phyloP scores from a whole-genome alignment of 2,888 invertebrate genomes.

The Slavum lentiscoides region DNA sequence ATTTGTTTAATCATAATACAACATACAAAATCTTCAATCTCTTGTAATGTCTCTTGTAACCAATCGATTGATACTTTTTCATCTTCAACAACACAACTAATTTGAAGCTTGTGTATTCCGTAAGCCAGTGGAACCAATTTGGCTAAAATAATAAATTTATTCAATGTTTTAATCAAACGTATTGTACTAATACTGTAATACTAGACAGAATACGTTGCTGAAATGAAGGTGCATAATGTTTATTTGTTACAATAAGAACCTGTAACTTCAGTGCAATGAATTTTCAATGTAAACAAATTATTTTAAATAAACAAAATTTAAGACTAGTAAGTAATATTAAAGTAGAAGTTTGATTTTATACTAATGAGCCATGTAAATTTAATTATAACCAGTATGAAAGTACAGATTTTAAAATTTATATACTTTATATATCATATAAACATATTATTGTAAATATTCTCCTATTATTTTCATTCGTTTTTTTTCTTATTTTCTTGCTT shows the following conservation, averaged over 20 bases:
- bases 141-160: conserved; percentile 62
- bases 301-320: no score
- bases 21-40: conserved; percentile 78
- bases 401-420: no score
- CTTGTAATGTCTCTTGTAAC: conserved; percentile 84
- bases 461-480: no score
- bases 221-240: neutral
- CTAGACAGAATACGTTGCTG: neutral
- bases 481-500: no score
- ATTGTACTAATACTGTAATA: neutral
- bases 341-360: no score
- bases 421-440: no score
- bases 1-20: conserved; percentile 22
- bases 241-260: neutral
- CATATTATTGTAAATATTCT: no score
- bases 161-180: neutral
- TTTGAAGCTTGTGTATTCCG: conserved; percentile 89
- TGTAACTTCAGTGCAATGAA: no score
- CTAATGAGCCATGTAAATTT: no score
- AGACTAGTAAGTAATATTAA: no score
- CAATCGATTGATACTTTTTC: conserved; percentile 91
- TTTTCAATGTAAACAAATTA: no score
- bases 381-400: no score
- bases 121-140: conserved; percentile 89
- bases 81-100: conserved; percentile 91